Evolutionary conservation across 1,140 invertebrate genomes (phyloP).

Genomic region (Saccostrea echinata): DNA sequence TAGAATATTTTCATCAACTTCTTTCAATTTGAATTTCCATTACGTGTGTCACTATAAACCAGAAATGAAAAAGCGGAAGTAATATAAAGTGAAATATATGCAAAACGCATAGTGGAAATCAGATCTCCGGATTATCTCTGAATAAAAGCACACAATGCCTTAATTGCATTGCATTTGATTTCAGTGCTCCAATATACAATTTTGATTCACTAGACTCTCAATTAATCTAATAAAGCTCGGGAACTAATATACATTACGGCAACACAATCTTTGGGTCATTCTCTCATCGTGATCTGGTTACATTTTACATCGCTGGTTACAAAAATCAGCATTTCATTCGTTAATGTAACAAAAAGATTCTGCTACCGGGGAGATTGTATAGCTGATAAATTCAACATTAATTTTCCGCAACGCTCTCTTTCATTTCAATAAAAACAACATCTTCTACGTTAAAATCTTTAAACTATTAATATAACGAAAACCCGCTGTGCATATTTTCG

Average conservation of each 20-base stretch:
- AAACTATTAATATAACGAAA: not conserved
- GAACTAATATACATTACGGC: slow-evolving; percentile 4
- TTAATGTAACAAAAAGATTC: slow-evolving; percentile 5
- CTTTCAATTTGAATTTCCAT: no score
- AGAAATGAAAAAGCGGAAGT: no score
- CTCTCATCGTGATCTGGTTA: not conserved
- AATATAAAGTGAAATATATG: no score
- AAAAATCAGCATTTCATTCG: not conserved
- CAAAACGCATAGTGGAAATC: not conserved
- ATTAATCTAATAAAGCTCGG: slow-evolving; percentile 17
- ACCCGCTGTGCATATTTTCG: not conserved
- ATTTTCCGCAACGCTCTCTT: slow-evolving; percentile 20
- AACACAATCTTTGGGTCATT: not conserved
- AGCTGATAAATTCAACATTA: slow-evolving; percentile 12
- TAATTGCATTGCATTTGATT: slow-evolving; percentile 26
- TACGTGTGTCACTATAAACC: no score
- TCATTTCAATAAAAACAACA: not conserved
- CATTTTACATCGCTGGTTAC: not conserved
- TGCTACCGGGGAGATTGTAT: not conserved
- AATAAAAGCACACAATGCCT: not conserved
- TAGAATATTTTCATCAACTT: no score
- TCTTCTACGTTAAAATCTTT: not conserved
- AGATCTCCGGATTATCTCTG: not conserved
- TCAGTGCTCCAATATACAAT: not conserved
- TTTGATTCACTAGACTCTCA: not conserved